A percentile compares a stretch with the other conserved stretches of the same genome.
Evolutionary conservation across 2,888 invertebrate genomes (phyloP).

Genomic region (Lycia hirtaria): DNA sequence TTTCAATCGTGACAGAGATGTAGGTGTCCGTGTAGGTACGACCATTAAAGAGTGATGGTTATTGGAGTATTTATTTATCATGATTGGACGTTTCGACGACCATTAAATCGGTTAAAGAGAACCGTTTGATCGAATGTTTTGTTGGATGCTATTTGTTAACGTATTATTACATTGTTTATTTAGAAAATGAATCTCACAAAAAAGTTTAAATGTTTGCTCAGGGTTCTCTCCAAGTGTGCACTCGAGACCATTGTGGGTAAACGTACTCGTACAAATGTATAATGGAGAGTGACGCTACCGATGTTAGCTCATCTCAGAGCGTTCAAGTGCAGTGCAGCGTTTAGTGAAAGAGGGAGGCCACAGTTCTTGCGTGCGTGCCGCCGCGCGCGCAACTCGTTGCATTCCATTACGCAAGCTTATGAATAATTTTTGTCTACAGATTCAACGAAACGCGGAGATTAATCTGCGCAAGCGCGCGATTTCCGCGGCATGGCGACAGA

Average conservation of each 20-base stretch:
- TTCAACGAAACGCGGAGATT: constrained; percentile 63
- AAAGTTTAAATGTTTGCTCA: constrained; percentile 5
- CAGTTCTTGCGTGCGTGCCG: constrained; percentile 65
- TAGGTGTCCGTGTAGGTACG: constrained; percentile 45
- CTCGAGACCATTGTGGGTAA: constrained; percentile 16
- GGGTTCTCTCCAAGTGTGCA: not conserved
- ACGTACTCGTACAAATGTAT: constrained; percentile 9
- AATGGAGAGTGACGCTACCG: constrained; percentile 22
- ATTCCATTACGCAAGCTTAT: constrained; percentile 74
- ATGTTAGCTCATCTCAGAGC: constrained; percentile 56
- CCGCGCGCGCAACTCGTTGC: constrained; percentile 64
- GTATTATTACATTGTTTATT: constrained; percentile 20
- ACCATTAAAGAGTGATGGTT: constrained; percentile 29
- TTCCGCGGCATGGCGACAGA: constrained; percentile 80
- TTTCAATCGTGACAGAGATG: constrained; percentile 64
- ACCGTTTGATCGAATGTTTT: constrained; percentile 7
- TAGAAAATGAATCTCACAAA: constrained; percentile 1
- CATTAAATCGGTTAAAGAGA: constrained; percentile 21
- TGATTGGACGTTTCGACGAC: constrained; percentile 21
- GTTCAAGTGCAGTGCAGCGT: constrained; percentile 58
- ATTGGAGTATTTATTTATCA: constrained; percentile 31
- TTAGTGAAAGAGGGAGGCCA: constrained; percentile 78
- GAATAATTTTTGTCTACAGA: constrained; percentile 75
- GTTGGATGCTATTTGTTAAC: constrained; percentile 7
- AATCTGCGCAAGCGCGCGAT: constrained; percentile 62